Evolutionary conservation across 2,797 vertebrate genomes (phyloP).

Genomic region (Arctocebus calabarensis): DNA sequence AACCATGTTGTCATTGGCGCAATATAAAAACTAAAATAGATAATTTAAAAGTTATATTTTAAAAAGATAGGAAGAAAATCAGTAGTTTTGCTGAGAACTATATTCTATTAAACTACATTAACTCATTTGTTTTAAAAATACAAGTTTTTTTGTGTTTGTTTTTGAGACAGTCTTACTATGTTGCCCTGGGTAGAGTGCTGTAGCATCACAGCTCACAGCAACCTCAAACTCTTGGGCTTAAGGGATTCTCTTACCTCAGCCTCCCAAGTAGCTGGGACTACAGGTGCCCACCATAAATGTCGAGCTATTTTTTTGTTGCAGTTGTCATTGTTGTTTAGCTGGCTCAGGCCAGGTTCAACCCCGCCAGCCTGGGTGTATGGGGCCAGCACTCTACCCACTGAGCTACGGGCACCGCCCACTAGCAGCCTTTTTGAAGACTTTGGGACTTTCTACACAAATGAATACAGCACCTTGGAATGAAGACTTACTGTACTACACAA

Average conservation of each 20-base stretch:
- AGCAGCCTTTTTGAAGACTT: not conserved
- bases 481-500: not conserved
- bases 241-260: no score
- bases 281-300: no score
- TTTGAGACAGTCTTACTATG: no score
- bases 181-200: no score
- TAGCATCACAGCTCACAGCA: no score
- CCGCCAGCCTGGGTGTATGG: no score
- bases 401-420: not conserved
- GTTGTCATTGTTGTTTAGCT: no score
- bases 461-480: not conserved
- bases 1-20: not conserved
- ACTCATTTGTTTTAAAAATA: conserved; percentile 21
- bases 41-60: not conserved
- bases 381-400: no score
- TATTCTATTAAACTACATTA: not conserved
- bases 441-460: not conserved
- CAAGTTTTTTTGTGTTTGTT: not conserved
- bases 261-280: no score
- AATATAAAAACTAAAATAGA: not conserved
- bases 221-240: no score
- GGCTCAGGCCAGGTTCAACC: no score
- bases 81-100: conserved; percentile 9
- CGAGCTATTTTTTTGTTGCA: no score
- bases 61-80: not conserved